Conservation (phyloP, 2,113 vertebrate species). For the Alethe castanea region DNA sequence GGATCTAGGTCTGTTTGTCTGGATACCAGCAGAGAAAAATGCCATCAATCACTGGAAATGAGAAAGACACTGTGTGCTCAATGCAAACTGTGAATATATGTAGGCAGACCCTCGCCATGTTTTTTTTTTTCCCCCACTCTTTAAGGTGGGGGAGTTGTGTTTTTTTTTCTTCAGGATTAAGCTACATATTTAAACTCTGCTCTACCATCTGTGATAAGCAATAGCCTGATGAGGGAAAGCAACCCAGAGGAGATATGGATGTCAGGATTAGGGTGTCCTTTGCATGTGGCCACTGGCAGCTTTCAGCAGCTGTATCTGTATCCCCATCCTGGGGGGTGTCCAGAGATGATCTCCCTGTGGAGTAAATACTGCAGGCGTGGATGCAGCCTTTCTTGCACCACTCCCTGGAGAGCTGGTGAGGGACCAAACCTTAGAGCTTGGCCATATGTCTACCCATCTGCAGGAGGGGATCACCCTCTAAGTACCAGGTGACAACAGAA, state of each 20-base stretch:
- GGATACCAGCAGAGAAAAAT: background rate
- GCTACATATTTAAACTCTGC: background rate
- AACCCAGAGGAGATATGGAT: background rate
- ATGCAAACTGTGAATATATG: background rate
- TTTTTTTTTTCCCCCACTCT: accelerated
- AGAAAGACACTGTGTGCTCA: background rate
- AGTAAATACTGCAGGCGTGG: background rate
- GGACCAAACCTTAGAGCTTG: background rate
- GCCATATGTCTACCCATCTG: background rate
- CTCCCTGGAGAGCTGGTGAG: background rate
- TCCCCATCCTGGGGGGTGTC: background rate
- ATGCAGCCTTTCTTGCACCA: background rate
- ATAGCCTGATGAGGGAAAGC: background rate
- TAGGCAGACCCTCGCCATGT: background rate
- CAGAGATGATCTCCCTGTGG: background rate
- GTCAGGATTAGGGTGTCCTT: background rate
- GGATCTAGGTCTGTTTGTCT: background rate
- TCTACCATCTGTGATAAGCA: background rate
- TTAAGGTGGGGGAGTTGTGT: background rate
- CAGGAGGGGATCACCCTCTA: background rate
- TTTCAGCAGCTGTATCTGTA: background rate
- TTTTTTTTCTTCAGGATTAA: background rate
- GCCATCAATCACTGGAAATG: background rate
- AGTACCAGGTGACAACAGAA: background rate
- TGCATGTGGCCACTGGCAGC: background rate